Evolutionary conservation across 1,140 invertebrate genomes (phyloP).

Genomic region (Ladona fulva): DNA sequence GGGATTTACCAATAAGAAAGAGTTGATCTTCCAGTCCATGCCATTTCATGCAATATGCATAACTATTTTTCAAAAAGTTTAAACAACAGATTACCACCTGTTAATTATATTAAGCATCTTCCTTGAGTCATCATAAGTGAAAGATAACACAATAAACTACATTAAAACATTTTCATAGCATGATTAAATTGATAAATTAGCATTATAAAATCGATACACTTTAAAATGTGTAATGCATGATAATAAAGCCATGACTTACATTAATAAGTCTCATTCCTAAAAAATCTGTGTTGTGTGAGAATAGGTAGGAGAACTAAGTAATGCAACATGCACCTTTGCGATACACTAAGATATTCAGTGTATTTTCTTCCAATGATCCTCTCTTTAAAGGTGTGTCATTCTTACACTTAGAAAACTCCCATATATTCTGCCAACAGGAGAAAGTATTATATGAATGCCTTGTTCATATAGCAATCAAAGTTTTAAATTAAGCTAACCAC

Average conservation of each 20-base stretch:
- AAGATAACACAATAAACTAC: not conserved
- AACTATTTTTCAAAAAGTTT: constrained; percentile 10
- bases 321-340: not conserved
- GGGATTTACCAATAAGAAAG: not conserved
- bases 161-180: not conserved
- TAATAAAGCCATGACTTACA: not conserved
- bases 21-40: constrained; percentile 8
- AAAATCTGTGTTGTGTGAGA: not conserved
- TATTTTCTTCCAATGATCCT: constrained; percentile 8
- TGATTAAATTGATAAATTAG: not conserved
- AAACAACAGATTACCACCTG: not conserved
- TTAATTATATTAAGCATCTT: not conserved
- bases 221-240: constrained; percentile 10
- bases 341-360: not conserved
- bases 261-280: constrained; percentile 10
- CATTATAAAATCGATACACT: not conserved
- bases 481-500: not conserved
- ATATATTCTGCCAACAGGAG: not conserved
- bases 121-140: not conserved
- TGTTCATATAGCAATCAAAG: constrained; percentile 6
- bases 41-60: constrained; percentile 9
- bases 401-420: not conserved
- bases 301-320: constrained; percentile 1
- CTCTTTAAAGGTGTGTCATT: not conserved
- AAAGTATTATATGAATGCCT: constrained; percentile 10